phyloP scores from a whole-genome alignment of 1,140 invertebrate genomes.

The Zaprionus kolodkinae region DNA sequence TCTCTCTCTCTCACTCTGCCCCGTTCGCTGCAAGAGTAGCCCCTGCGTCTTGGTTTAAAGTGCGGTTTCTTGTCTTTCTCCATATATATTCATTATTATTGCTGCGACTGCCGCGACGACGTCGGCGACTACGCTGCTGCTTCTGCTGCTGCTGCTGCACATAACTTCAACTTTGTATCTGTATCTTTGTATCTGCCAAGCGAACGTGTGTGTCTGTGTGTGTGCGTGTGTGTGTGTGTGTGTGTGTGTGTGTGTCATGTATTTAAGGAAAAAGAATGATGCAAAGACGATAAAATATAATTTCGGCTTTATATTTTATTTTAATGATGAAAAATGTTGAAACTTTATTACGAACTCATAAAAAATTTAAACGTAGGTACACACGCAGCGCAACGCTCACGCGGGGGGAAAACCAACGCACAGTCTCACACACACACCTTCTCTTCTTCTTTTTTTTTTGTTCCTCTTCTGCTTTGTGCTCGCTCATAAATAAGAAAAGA shows the following conservation, averaged over 20 bases:
- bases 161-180: conserved; percentile 83
- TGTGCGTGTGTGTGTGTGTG: conserved; percentile 31
- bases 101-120: conserved; percentile 60
- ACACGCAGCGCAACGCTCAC: conserved; percentile 30
- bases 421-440: conserved; percentile 36
- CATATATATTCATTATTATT: conserved; percentile 83
- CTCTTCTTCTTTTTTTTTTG: conserved; percentile 33
- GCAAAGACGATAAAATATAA: conserved; percentile 84
- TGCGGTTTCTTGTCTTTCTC: conserved; percentile 79
- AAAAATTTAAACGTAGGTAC: conserved; percentile 82
- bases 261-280: conserved; percentile 82
- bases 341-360: conserved; percentile 84
- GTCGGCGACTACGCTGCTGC: conserved; percentile 31
- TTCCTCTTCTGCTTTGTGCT: conserved; percentile 18
- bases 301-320: conserved; percentile 84
- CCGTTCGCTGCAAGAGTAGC: conserved; percentile 43
- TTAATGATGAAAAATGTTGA: conserved; percentile 84
- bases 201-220: neutral
- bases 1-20: conserved; percentile 17
- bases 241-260: conserved; percentile 56
- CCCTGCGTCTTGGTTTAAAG: conserved; percentile 73
- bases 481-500: conserved; percentile 69
- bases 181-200: conserved; percentile 71
- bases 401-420: conserved; percentile 42
- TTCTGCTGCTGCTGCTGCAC: conserved; percentile 54